Evolutionary conservation across 2,797 vertebrate genomes (phyloP).

Genomic region (Epinephelus coioides): DNA sequence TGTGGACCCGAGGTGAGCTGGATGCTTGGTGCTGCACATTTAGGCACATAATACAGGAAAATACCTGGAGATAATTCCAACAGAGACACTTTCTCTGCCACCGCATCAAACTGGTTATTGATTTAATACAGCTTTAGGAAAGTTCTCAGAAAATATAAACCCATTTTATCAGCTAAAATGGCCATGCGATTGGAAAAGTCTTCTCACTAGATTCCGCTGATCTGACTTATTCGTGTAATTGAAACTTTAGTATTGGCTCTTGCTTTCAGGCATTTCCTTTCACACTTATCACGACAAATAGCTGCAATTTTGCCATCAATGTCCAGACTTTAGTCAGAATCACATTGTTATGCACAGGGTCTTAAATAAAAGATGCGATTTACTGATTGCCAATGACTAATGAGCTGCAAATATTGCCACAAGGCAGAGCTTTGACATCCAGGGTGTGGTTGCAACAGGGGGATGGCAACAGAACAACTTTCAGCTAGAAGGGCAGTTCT

Average conservation of each 20-base stretch:
- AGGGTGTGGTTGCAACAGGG: too few species aligned
- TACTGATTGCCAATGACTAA: background rate
- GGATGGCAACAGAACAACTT: too few species aligned
- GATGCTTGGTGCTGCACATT: conserved; percentile 14
- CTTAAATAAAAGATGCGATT: background rate
- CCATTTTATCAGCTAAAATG: conserved; percentile 29
- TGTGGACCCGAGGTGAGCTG: conserved; percentile 4
- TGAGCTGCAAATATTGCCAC: background rate
- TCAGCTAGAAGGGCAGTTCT: too few species aligned
- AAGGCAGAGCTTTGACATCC: background rate
- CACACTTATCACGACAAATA: background rate
- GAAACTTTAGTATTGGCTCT: background rate
- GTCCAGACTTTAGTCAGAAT: background rate
- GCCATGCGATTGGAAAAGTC: background rate
- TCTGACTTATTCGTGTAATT: background rate
- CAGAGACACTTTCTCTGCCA: background rate
- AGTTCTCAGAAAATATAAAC: conserved; percentile 6
- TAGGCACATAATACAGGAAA: background rate
- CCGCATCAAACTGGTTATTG: conserved; percentile 20
- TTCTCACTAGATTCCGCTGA: background rate
- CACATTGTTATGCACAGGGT: background rate
- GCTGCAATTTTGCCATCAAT: background rate
- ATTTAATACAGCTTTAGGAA: conserved; percentile 36
- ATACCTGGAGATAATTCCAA: conserved; percentile 1
- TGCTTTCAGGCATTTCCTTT: background rate